Evolutionary conservation across 2,113 vertebrate species (phyloP), one percentile per base, ranked within the genome.

Genomic region (Scalopus aquaticus): DNA sequence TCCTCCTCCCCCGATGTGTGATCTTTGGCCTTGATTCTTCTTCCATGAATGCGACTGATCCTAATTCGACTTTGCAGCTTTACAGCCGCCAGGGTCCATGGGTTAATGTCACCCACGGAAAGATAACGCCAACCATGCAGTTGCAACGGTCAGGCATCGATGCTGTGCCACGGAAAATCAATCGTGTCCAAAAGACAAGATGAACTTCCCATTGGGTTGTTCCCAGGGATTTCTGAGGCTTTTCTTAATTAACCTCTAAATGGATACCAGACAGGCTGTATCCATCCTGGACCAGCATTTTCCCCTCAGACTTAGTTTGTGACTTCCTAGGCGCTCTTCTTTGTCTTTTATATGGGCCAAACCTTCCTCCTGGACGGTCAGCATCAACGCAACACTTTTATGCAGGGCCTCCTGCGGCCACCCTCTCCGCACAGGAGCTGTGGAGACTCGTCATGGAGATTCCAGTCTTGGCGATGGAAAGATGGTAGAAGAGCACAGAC

Each of bases 41-140:
- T 87, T 81, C 72, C 22, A 2, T 7, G 6, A 58, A n/a, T 17
- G 30, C 37, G 15, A 0, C 12, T 64, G n/a, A 32, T 24, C 2
- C 8, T 79, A 62, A 20, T 15, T 69, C 70, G 60, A 56, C 28
- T 84, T 87, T 32, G 4, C n/a, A 60, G 12, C 30, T 42, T 79
- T 76, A 8, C 13, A 92, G 9, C 11, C 9, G 20, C 30, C 12
- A 3, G 3, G 5, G 20, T 62, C 70, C 22, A 67, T n/a, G 0
- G 62, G 20, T 22, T 42, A 58, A 64, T 13, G 17, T 6, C 37
- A 19, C 26, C 74, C 28, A 8, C 17, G 16, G 39, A 79, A 80
- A 64, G 17, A 35, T 24, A 37, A 4, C 32, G 39, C 60, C 5
- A 51, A 3, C 12, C 0, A 8, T 1, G 2, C 13, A 26, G 26